Conservation (phyloP, 2,888 invertebrate species). For the Nomada goodeniana region DNA sequence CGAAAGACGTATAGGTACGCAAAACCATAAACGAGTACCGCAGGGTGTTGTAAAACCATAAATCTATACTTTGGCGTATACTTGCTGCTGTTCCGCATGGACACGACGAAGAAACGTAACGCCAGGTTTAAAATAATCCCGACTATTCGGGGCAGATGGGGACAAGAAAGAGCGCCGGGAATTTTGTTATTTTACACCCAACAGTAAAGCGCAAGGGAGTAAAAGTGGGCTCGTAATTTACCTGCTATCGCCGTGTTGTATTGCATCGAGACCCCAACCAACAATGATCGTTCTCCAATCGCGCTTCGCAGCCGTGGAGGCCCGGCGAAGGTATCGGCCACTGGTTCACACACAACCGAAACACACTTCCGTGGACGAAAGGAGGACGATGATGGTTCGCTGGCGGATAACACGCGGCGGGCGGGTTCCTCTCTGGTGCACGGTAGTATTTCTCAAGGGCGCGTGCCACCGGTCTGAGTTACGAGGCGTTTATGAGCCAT, state of each 20-base stretch:
- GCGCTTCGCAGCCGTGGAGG: neutral
- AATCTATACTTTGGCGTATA: neutral
- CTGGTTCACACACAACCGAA: slow-evolving; percentile 31
- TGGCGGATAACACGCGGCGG: neutral
- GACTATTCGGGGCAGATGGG: too few species aligned
- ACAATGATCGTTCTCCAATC: too few species aligned
- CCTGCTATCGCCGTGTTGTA: slow-evolving; percentile 8
- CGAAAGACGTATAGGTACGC: neutral
- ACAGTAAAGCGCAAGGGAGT: too few species aligned
- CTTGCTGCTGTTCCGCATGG: too few species aligned
- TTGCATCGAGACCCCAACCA: neutral
- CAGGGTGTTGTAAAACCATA: slow-evolving; percentile 1
- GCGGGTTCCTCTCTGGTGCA: slow-evolving; percentile 13
- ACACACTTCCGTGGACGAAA: slow-evolving; percentile 1
- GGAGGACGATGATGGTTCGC: neutral
- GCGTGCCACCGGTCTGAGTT: slow-evolving; percentile 81
- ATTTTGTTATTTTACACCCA: too few species aligned
- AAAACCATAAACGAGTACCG: neutral
- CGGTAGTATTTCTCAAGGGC: slow-evolving; percentile 76
- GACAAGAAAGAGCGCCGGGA: too few species aligned
- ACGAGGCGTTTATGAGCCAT: slow-evolving; percentile 84
- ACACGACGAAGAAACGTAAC: neutral
- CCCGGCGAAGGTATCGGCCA: slow-evolving; percentile 26
- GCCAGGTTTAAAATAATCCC: too few species aligned
- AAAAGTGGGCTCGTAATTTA: slow-evolving; percentile 1